Evolutionary conservation across 2,113 vertebrate species (phyloP).

Genomic region (Capreolus pygargus): DNA sequence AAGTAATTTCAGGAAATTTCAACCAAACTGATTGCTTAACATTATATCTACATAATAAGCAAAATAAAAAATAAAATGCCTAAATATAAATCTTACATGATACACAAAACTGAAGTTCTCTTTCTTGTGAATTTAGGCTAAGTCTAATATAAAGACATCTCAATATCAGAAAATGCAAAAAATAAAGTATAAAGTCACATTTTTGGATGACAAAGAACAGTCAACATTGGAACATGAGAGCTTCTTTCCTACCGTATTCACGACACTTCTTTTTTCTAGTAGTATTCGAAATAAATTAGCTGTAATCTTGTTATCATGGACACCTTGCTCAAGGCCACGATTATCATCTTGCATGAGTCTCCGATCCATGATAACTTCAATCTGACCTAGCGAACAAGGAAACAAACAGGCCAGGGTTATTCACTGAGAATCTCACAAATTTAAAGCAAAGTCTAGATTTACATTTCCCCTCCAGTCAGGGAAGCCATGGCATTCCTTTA

Average conservation of each 20-base stretch:
- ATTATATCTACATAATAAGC: not conserved
- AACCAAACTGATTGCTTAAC: not conserved
- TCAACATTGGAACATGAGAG: not conserved
- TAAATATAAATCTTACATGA: not conserved
- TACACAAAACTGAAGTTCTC: not conserved
- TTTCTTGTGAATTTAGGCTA: not conserved
- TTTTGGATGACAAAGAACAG: slow-evolving; percentile 22
- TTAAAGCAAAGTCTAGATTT: not conserved
- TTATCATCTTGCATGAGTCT: slow-evolving; percentile 96
- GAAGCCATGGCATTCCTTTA: not conserved
- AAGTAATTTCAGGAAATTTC: not conserved
- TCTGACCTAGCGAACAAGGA: slow-evolving; percentile 83
- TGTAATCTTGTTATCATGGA: slow-evolving; percentile 95
- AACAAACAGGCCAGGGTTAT: slow-evolving; percentile 39
- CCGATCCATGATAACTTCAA: slow-evolving; percentile 95
- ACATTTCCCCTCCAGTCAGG: not conserved
- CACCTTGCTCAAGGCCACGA: slow-evolving; percentile 93
- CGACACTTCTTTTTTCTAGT: slow-evolving; percentile 84
- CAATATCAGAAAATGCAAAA: not conserved
- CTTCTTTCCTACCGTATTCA: slow-evolving; percentile 80
- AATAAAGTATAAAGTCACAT: not conserved
- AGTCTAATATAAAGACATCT: not conserved
- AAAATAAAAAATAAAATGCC: not conserved
- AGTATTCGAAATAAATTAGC: slow-evolving; percentile 89
- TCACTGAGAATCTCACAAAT: not conserved